phyloP scores from a whole-genome alignment of 1,140 invertebrate species.

The Musca vetustissima region DNA sequence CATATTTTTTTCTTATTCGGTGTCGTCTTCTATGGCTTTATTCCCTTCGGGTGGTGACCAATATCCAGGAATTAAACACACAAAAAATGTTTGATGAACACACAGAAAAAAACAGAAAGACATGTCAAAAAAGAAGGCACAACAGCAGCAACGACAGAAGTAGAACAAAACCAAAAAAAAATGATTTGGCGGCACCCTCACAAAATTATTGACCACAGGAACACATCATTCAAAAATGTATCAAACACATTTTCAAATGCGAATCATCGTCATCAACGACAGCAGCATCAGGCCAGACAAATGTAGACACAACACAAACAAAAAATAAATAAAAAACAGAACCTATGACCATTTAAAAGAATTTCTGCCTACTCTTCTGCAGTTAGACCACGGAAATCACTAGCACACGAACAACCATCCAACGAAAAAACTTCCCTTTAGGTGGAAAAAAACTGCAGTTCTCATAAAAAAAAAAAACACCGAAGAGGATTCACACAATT shows the following conservation, averaged over 20 bases:
- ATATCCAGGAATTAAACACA: constrained; percentile 11
- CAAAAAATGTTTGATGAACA: constrained; percentile 5
- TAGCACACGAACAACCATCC: neutral
- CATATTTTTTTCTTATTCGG: too few relatives aligned
- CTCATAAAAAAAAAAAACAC: too few relatives aligned
- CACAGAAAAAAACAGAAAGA: neutral
- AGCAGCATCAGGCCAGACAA: neutral
- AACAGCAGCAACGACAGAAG: neutral
- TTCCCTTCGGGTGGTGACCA: constrained; percentile 3
- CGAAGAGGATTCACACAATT: neutral
- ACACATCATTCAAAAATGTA: constrained; percentile 25
- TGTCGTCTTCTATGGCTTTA: too few relatives aligned
- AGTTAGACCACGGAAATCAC: neutral
- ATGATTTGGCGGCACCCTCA: constrained; percentile 53
- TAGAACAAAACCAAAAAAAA: constrained; percentile 5
- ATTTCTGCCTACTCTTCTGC: neutral
- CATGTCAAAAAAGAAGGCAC: neutral
- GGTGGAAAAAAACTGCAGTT: neutral
- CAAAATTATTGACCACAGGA: constrained; percentile 53
- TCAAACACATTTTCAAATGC: constrained; percentile 9
- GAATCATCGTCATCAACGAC: constrained; percentile 3
- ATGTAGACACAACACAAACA: too few relatives aligned
- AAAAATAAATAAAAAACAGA: too few relatives aligned
- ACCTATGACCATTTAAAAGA: constrained; percentile 1
- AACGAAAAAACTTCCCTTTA: neutral